These are phyloP conservation scores for Pseudobourletiella spinata DNA, from an alignment of 1,140 invertebrate genomes.

Conservation along the genomic window DNA sequence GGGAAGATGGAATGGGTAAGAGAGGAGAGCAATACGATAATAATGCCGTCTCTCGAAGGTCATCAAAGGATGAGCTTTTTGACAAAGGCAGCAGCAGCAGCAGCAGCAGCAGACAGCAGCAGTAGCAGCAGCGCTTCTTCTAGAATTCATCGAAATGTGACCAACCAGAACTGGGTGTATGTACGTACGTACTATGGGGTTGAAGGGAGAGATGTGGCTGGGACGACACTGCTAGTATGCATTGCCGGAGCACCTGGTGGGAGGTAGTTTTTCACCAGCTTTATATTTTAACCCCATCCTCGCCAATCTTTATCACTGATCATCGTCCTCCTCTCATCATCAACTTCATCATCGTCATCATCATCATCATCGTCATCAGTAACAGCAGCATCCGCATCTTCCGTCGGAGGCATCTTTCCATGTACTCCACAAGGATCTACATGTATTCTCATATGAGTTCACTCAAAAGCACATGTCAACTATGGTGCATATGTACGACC, in stretches of 20 bases:
- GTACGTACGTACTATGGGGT: too few relatives aligned
- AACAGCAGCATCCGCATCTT: too few relatives aligned
- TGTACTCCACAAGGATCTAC: too few relatives aligned
- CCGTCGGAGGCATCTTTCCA: too few relatives aligned
- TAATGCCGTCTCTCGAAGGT: conserved; percentile 13
- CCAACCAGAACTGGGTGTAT: conserved; percentile 25
- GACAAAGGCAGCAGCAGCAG: conserved; percentile 3
- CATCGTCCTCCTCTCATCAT: neutral
- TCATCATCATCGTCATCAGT: too few relatives aligned
- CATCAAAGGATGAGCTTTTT: conserved; percentile 9
- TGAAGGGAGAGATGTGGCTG: neutral
- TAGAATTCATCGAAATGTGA: conserved; percentile 32
- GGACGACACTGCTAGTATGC: too few relatives aligned
- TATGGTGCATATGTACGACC: too few relatives aligned
- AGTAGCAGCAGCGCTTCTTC: too few relatives aligned
- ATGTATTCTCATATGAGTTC: too few relatives aligned
- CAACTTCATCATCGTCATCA: conserved; percentile 13
- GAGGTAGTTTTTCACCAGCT: conserved; percentile 16
- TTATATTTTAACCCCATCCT: neutral
- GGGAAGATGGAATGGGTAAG: neutral
- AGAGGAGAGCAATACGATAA: conserved; percentile 1
- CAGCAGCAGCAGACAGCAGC: too few relatives aligned
- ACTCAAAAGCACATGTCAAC: too few relatives aligned
- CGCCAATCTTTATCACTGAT: conserved; percentile 4
- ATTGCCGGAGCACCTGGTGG: conserved; percentile 21